These are phyloP conservation scores for Leptonema lineaticorne DNA, from an alignment of 1,140 invertebrate genomes.

Conservation along the genomic window DNA sequence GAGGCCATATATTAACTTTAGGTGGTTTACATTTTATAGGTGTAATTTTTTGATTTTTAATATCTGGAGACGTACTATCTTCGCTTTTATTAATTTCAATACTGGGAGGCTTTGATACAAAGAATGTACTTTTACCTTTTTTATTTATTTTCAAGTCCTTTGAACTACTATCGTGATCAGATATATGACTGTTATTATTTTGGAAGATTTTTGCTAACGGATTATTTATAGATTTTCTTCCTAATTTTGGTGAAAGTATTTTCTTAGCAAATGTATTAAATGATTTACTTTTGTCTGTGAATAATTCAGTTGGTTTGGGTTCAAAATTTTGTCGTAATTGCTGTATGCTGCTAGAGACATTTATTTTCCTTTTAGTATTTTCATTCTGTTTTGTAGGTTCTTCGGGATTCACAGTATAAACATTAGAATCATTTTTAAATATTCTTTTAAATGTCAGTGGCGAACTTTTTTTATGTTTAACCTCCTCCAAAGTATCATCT, in stretches of 20 bases:
- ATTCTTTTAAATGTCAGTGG: slow-evolving; percentile 34
- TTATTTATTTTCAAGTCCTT: slow-evolving; percentile 32
- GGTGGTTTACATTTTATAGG: slow-evolving; percentile 8
- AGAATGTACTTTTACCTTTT: slow-evolving; percentile 40
- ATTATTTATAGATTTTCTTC: slow-evolving; percentile 45
- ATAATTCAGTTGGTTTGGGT: slow-evolving; percentile 13
- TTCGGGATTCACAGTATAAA: slow-evolving; percentile 31
- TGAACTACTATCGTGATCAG: background rate
- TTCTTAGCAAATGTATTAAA: slow-evolving; percentile 51
- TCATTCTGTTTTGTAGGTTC: slow-evolving; percentile 16
- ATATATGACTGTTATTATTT: slow-evolving; percentile 12
- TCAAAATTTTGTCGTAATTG: slow-evolving; percentile 36
- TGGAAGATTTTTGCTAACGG: slow-evolving; percentile 39
- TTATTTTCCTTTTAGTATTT: slow-evolving; percentile 31
- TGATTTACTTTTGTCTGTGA: slow-evolving; percentile 40
- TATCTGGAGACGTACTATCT: background rate
- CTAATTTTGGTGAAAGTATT: slow-evolving; percentile 51
- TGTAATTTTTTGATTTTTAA: background rate
- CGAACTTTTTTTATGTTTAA: slow-evolving; percentile 24
- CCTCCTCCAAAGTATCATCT: slow-evolving; percentile 31
- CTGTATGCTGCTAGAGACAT: slow-evolving; percentile 33
- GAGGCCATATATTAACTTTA: slow-evolving; percentile 29
- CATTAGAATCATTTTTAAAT: slow-evolving; percentile 38
- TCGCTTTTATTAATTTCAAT: slow-evolving; percentile 1
- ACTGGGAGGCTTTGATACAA: slow-evolving; percentile 33